Evolutionary conservation across 2,797 vertebrate species (phyloP).

Genomic region (Percopsis omiscomaycus): DNA sequence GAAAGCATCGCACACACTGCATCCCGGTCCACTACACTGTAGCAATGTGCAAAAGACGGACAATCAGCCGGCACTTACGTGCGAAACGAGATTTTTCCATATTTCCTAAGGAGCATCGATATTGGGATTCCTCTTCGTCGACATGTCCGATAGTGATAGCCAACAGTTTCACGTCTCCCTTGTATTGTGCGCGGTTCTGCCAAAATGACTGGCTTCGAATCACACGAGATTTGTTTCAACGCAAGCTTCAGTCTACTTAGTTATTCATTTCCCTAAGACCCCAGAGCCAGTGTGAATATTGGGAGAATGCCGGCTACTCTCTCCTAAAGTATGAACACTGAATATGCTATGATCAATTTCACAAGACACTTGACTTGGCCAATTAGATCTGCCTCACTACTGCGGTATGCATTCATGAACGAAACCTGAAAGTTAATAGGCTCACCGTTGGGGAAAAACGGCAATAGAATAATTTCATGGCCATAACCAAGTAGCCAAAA

Average conservation of each 20-base stretch:
- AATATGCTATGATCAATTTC: constrained; percentile 15
- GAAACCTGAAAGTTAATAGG: constrained; percentile 2
- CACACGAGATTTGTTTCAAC: constrained; percentile 60
- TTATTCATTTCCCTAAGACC: constrained; percentile 49
- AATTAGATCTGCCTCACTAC: constrained; percentile 46
- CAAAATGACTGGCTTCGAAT: constrained; percentile 73
- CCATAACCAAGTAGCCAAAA: too few relatives aligned
- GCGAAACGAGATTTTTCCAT: constrained; percentile 56
- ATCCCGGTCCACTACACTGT: constrained; percentile 68
- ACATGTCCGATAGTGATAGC: constrained; percentile 60
- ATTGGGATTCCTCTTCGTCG: constrained; percentile 64
- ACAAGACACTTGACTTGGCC: constrained; percentile 9
- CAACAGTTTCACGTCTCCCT: constrained; percentile 55
- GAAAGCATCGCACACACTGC: constrained; percentile 75
- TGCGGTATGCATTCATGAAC: constrained; percentile 33
- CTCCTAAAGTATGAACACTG: constrained; percentile 4
- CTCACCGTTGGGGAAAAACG: constrained; percentile 18
- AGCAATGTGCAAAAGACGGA: constrained; percentile 50
- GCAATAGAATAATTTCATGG: too few relatives aligned
- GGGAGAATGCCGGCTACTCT: constrained; percentile 40
- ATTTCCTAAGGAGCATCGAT: constrained; percentile 56
- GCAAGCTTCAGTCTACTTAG: constrained; percentile 58
- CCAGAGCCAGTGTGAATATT: constrained; percentile 55
- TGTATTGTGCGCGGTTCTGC: constrained; percentile 59
- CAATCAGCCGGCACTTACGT: constrained; percentile 49